phyloP scores from a whole-genome alignment of 2,113 vertebrate species.

The Ellobius talpinus region DNA sequence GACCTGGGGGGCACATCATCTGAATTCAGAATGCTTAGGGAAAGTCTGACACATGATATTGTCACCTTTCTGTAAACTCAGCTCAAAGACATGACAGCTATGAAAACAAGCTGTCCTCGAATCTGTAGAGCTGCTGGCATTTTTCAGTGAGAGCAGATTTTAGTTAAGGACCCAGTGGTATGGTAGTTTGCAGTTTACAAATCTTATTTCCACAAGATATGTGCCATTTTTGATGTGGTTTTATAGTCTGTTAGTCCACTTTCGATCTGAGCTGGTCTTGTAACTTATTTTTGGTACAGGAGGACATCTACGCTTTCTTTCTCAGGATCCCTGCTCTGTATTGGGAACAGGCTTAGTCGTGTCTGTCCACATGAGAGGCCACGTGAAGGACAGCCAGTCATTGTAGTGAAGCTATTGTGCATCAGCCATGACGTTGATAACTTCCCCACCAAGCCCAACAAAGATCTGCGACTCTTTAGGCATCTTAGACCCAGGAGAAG shows the following conservation, averaged over 20 bases:
- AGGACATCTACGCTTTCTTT: neutral
- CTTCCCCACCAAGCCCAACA: neutral
- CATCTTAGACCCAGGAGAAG: neutral
- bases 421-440: neutral
- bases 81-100: neutral
- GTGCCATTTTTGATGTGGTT: neutral
- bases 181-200: slow-evolving; percentile 26
- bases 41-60: neutral
- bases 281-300: neutral
- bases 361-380: neutral
- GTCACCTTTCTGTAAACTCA: slow-evolving; percentile 39
- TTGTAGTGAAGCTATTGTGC: neutral
- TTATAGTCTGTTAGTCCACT: neutral
- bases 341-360: neutral
- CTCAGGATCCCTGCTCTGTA: neutral
- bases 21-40: neutral
- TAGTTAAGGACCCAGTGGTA: neutral
- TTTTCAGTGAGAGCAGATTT: slow-evolving; percentile 40
- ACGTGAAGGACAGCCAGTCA: neutral
- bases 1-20: neutral
- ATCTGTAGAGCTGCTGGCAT: neutral
- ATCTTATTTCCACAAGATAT: neutral
- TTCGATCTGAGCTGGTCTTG: neutral
- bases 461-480: neutral
- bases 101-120: slow-evolving; percentile 43